Evolutionary conservation across 2,888 invertebrate genomes (phyloP), one percentile per base, ranked within the genome.

Genomic region (Polydesmus complanatus): DNA sequence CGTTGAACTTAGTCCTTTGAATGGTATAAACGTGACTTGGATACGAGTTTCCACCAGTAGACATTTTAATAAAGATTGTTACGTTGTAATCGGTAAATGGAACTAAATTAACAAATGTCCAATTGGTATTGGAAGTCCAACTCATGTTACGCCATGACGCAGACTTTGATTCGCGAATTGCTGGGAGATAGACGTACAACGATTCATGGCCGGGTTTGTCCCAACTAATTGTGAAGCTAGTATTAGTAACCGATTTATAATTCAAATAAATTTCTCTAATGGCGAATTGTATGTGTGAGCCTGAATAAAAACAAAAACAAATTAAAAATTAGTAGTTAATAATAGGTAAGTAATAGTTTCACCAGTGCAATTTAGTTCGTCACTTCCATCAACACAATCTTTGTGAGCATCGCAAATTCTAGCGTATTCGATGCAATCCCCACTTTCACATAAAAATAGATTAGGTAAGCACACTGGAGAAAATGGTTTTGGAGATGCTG

Each of bases 61-160:
- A 48, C 21, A 56, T 27, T 25, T 60, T 60, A 0, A 86, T 84
- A 72, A 83, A 88, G 57, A 89, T 83, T 0, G 88, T 88, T 63
- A 88, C 78, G 66, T 87, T 87, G 70, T 90, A 90, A n/a, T 78
- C 76, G 0, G 87, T 87, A 68, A 76, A 85, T 0, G 89, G 83
- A 63, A 80, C 76, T 54, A 90, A 74, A 58, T 79, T 72, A 0
- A 75, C 78, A 68, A 89, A 88, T 52, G 78, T 79, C 70, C 75
- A 79, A 61, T 75, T 78, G 26, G 78, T 79, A 2, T 80, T 79
- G 26, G 79, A 77, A 2, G 79, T 82, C 87, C 87, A 88, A 0
- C 68, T 66, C 1, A 75, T 74, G 27, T 77, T 75, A 69, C 81
- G 82, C 81, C 86, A 86, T 0, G 73, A 68, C 14, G 1, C 22